Evolutionary conservation across 2,113 vertebrate species (phyloP).

Genomic region (Picathartes gymnocephalus): DNA sequence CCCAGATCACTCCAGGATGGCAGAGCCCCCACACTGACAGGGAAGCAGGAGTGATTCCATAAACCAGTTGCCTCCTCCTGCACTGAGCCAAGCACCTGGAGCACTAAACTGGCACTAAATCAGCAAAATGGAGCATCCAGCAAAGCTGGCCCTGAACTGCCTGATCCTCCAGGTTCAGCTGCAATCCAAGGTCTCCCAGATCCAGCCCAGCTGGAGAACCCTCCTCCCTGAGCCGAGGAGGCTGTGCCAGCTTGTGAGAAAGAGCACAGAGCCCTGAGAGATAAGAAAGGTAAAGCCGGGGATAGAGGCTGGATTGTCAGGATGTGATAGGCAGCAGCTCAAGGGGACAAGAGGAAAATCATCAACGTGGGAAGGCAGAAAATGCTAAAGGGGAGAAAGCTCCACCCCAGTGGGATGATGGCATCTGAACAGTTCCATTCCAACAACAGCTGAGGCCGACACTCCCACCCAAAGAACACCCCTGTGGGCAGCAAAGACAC

Average conservation of each 20-base stretch:
- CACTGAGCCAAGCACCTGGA: neutral
- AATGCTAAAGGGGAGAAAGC: neutral
- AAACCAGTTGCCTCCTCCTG: neutral
- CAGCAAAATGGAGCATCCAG: neutral
- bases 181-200: neutral
- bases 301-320: neutral
- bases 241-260: constrained; percentile 13
- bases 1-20: neutral
- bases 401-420: neutral
- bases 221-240: neutral
- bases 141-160: neutral
- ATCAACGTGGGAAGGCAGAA: neutral
- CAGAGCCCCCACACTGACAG: neutral
- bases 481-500: neutral
- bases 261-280: neutral
- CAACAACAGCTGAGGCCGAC: neutral
- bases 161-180: neutral
- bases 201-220: neutral
- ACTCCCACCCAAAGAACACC: rapidly evolving
- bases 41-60: neutral
- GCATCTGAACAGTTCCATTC: neutral
- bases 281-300: neutral
- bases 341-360: neutral
- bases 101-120: neutral
- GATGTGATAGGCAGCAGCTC: neutral